A percentile compares a stretch with the other conserved stretches of the same genome.
Evolutionary conservation across 2,797 vertebrate genomes (phyloP).

Genomic region (Alcedo quadribrachys): DNA sequence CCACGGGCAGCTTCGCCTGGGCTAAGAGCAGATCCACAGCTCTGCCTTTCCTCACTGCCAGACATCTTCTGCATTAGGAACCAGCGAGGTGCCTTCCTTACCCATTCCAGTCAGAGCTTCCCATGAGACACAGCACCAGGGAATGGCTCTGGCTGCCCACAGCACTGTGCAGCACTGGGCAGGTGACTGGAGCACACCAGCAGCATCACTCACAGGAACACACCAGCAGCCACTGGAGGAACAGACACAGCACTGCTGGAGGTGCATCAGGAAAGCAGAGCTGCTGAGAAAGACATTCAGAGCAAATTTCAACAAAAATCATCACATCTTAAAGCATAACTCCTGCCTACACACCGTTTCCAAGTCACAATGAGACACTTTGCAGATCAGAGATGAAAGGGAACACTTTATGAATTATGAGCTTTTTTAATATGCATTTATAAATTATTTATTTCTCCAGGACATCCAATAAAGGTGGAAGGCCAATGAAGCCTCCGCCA

Average conservation of each 20-base stretch:
- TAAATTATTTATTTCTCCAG: background rate
- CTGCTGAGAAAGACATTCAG: background rate
- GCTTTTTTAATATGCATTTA: background rate
- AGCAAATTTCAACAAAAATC: background rate
- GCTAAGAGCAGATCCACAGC: background rate
- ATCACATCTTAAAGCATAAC: background rate
- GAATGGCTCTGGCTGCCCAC: background rate
- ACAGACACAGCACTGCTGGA: background rate
- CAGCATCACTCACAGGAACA: background rate
- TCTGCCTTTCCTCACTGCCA: background rate
- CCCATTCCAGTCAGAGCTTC: background rate
- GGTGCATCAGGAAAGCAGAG: background rate
- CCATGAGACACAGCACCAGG: background rate
- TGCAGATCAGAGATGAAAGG: slow-evolving; percentile 14
- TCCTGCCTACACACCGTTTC: slow-evolving; percentile 23
- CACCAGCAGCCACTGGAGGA: background rate
- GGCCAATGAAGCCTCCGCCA: background rate
- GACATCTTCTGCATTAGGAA: background rate
- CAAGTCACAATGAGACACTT: slow-evolving; percentile 20
- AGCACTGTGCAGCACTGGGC: fast-evolving
- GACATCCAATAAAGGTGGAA: background rate
- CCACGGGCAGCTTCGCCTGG: background rate
- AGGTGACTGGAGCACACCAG: fast-evolving
- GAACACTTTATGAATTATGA: slow-evolving; percentile 15
- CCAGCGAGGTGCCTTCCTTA: background rate